Conservation (phyloP, 2,113 vertebrate genomes). For the Acrocephalus kingi region DNA sequence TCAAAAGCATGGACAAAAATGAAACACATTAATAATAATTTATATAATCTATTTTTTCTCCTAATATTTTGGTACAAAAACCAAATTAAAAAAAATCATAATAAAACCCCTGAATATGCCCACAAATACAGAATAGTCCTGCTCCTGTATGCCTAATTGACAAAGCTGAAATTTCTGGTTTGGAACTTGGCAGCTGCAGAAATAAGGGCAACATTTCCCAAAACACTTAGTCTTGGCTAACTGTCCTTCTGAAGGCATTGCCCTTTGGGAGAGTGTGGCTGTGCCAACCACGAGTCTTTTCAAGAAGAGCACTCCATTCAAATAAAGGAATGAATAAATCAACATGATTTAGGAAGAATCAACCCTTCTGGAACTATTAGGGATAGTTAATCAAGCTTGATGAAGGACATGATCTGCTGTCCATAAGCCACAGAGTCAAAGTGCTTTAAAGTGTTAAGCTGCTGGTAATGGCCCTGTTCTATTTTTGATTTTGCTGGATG, state of each 20-base stretch:
- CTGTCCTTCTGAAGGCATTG: not conserved
- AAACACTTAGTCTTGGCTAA: not conserved
- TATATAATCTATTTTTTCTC: not conserved
- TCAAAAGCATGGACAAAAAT: not conserved
- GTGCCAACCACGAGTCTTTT: not conserved
- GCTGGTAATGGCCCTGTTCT: not conserved
- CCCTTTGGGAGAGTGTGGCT: not conserved
- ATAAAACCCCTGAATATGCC: not conserved
- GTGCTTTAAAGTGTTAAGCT: not conserved
- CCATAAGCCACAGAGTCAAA: not conserved
- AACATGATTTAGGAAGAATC: not conserved
- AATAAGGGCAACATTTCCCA: not conserved
- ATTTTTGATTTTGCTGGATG: not conserved
- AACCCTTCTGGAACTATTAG: not conserved
- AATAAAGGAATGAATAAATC: not conserved
- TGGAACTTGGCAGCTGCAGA: not conserved
- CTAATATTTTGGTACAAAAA: not conserved
- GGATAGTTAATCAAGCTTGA: not conserved
- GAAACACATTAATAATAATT: not conserved
- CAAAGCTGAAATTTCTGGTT: not conserved
- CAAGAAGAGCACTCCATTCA: not conserved
- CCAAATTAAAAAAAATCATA: not conserved
- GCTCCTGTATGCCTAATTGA: not conserved
- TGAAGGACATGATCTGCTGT: slow-evolving; percentile 12
- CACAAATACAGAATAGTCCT: not conserved